Percentiles rank a stretch among this genome's conserved stretches.
phyloP scores from a whole-genome alignment of 2,797 vertebrate genomes.

The Hypotaenidia okinawae region DNA sequence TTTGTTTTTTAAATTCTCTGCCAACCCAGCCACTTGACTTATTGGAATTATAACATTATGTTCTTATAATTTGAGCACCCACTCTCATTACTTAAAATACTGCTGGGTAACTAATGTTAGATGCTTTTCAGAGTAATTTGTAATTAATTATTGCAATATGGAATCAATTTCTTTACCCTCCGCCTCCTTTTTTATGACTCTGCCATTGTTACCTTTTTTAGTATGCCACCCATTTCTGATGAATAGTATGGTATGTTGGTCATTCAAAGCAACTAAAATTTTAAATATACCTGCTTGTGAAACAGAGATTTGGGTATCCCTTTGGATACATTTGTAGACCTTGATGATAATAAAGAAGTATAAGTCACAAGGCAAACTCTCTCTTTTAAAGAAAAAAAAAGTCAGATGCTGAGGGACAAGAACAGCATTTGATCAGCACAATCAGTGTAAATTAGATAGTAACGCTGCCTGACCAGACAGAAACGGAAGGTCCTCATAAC shows the following conservation, averaged over 20 bases:
- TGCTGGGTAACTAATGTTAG: not conserved
- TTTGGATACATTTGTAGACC: not conserved
- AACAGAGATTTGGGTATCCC: not conserved
- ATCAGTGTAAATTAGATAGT: not conserved
- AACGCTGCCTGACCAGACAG: not conserved
- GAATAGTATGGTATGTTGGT: not conserved
- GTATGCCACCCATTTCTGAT: fast-evolving
- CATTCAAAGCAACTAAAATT: not conserved
- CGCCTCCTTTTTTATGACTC: not conserved
- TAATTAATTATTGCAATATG: not conserved
- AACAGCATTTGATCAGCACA: not conserved
- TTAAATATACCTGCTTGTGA: not conserved
- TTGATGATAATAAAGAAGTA: not conserved
- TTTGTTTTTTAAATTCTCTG: not conserved
- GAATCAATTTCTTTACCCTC: not conserved
- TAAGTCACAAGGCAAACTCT: not conserved
- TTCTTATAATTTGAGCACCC: not conserved
- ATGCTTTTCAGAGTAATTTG: not conserved
- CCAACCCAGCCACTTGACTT: not conserved
- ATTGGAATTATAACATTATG: not conserved
- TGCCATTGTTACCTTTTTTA: not conserved
- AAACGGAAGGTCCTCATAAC: not conserved
- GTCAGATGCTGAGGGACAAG: not conserved
- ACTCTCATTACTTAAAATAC: not conserved
- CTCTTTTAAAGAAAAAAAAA: not conserved